Evolutionary conservation across 2,113 vertebrate genomes (phyloP).

Genomic region (Eidolon helvum): DNA sequence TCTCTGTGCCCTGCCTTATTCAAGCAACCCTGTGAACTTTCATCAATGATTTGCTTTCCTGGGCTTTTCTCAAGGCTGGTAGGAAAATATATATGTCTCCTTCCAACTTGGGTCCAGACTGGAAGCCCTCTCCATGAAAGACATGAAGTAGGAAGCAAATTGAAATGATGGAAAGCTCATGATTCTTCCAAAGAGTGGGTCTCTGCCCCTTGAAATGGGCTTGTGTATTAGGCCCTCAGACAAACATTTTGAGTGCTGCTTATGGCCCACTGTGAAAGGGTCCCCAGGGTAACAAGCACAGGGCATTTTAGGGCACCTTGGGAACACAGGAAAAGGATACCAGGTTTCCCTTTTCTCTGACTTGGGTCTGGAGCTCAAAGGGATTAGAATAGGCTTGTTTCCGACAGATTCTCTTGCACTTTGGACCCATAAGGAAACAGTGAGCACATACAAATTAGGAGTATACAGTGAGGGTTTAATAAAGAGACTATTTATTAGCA

Average conservation of each 20-base stretch:
- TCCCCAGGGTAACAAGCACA: not conserved
- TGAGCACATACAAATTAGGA: not conserved
- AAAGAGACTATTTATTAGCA: not conserved
- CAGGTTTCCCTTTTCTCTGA: not conserved
- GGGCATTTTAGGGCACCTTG: not conserved
- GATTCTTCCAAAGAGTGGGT: not conserved
- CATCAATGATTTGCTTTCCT: not conserved
- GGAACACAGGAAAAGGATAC: not conserved
- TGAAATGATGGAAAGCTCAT: not conserved
- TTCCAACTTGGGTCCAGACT: not conserved
- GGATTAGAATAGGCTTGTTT: not conserved
- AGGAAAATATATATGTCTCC: not conserved
- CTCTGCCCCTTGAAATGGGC: not conserved
- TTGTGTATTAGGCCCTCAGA: not conserved
- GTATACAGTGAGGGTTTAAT: not conserved
- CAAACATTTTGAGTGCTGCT: not conserved
- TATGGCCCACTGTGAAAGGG: not conserved
- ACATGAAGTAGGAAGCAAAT: not conserved
- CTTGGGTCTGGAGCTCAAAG: not conserved
- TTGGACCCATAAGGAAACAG: not conserved
- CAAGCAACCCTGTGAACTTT: not conserved
- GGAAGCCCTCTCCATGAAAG: not conserved
- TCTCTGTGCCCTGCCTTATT: not conserved
- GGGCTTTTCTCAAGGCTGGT: not conserved
- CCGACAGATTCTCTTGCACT: not conserved